Evolutionary conservation across 2,113 vertebrate genomes (phyloP), one percentile per base, ranked within the genome.

Genomic region (Heliornis fulica): DNA sequence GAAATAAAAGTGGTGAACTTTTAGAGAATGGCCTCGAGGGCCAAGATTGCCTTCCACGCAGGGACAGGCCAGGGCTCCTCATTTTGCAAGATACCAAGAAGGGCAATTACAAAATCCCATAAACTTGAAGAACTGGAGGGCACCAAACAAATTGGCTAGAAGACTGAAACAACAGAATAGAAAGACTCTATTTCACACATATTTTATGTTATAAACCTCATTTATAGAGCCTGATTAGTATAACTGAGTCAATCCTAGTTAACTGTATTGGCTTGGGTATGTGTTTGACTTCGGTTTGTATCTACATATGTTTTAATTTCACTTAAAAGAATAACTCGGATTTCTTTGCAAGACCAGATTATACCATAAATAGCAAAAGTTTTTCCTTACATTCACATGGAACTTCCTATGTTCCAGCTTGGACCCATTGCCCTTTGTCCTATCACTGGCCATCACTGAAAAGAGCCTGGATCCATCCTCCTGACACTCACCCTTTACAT

Each of bases 241-340:
- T 8, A 89, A 50, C 4, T 54, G 21, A 60, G 19, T 68, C 9
- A 54, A 19, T 46, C 8, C 8, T 71, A 64, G 18, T 43, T 79
- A 5, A 34, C 12, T 45, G 4, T 5, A 43, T 46, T 83, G 76
- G 31, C 11, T 66, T 66, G 40, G 36, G 76, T 87, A 68, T n/a
- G 10, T 26, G 9, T 70, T 71, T 0, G 0, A 5, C 38, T 50
- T 40, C 41, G 6, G n/a, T n/a, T n/a, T 65, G 17, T 36, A 40
- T 11, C 41, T 57, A 48, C 28, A n/a, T 11, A 40, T 43, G 12
- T 50, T 75, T 32, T 26, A 74, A 57, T 48, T 72, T 82, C 19
- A 59, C 19, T 45, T 14, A 74, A 64, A 34, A 54, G 11, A 77
- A 63, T 5, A 38, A 29, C 9, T 48, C 3, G 2, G 5, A 5